Percentiles rank a stretch among this genome's conserved stretches.
Conservation (phyloP, 2,797 vertebrate species). For the Phyllotis vaccarum region DNA sequence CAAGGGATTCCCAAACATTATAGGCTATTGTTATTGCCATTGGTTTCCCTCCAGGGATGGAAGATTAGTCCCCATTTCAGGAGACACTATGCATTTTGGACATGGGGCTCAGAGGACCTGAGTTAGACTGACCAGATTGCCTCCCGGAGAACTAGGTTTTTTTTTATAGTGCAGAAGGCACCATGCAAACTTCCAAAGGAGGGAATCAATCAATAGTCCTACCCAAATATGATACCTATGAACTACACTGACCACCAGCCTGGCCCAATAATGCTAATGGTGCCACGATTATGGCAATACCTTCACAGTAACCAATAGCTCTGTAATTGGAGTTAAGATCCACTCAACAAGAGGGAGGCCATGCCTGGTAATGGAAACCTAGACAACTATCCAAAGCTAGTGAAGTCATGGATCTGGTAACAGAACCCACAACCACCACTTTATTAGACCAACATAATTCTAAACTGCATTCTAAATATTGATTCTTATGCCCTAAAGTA, state of each 20-base stretch:
- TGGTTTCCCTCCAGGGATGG: not conserved
- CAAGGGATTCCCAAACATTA: not conserved
- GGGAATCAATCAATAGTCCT: not conserved
- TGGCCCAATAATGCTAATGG: not conserved
- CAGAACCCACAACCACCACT: not conserved
- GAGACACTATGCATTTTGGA: not conserved
- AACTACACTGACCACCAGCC: not conserved
- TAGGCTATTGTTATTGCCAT: not conserved
- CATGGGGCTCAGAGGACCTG: not conserved
- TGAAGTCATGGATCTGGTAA: not conserved
- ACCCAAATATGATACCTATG: not conserved
- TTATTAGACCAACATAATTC: not conserved
- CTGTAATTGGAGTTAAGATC: not conserved
- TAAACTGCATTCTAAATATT: not conserved
- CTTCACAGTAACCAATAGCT: not conserved
- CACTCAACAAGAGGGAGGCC: not conserved
- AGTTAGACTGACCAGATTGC: too few relatives aligned
- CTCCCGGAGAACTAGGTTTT: not conserved
- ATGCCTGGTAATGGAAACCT: not conserved
- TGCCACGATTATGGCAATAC: too few relatives aligned
- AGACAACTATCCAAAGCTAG: not conserved
- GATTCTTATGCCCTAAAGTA: not conserved
- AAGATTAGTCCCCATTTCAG: not conserved
- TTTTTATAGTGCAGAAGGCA: not conserved
- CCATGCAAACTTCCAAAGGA: not conserved